Conservation (phyloP, 2,113 vertebrate genomes). For the Carlito syrichta region DNA sequence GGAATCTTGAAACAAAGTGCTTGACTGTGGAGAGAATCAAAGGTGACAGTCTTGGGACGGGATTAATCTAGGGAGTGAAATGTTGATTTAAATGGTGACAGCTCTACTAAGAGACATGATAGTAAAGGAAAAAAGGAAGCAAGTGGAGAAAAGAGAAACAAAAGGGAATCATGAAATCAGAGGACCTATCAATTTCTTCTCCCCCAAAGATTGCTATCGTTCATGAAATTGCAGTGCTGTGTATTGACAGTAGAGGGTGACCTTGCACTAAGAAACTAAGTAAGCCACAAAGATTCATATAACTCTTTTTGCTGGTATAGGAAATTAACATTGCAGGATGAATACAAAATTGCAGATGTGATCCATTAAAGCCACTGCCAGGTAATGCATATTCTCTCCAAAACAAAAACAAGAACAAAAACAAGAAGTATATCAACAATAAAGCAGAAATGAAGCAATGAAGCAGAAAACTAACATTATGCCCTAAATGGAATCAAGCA, state of each 20-base stretch:
- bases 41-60: not conserved
- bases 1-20: not conserved
- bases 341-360: not conserved
- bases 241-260: not conserved
- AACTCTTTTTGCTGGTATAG: not conserved
- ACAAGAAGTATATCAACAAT: not conserved
- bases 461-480: not conserved
- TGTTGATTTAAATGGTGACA: not conserved
- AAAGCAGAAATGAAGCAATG: too few species aligned
- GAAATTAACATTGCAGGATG: not conserved
- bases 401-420: not conserved
- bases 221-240: not conserved
- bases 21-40: not conserved
- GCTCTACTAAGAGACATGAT: not conserved
- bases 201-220: not conserved
- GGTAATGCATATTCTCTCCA: fast-evolving
- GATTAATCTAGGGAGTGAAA: not conserved
- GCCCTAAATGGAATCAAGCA: not conserved
- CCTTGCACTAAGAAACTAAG: not conserved
- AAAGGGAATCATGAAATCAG: not conserved
- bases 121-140: not conserved
- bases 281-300: not conserved
- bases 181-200: not conserved
- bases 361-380: not conserved
- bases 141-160: not conserved